Evolutionary conservation across 2,888 invertebrate species (phyloP).

Genomic region (Chymomyza caudatula): DNA sequence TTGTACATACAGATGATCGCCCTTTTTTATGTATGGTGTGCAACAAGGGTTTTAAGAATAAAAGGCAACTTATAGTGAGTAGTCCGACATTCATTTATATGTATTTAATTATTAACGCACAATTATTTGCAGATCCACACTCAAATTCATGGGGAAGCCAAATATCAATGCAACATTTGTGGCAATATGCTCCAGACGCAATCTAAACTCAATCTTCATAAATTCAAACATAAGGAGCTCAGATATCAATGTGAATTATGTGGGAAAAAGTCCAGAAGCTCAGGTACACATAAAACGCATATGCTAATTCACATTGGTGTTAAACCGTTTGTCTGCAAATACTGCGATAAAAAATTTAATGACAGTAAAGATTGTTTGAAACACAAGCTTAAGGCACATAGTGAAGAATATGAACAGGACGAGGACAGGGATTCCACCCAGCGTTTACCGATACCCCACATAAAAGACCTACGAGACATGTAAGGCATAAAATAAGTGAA

Average conservation of each 20-base stretch:
- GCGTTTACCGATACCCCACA: constrained; percentile 72
- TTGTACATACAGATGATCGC: constrained; percentile 78
- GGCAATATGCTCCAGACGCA: constrained; percentile 77
- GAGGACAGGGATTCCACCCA: constrained; percentile 61
- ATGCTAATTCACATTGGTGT: constrained; percentile 75
- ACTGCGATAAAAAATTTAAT: constrained; percentile 75
- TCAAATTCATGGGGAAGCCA: constrained; percentile 77
- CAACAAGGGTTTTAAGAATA: constrained; percentile 74
- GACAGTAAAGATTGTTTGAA: constrained; percentile 76
- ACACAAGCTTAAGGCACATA: constrained; percentile 76
- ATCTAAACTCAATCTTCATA: constrained; percentile 78
- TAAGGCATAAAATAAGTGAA: constrained; percentile 37
- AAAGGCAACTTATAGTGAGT: constrained; percentile 66
- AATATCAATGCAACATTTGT: constrained; percentile 77
- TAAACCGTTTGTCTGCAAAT: constrained; percentile 75
- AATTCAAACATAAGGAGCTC: constrained; percentile 74
- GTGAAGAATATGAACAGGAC: constrained; percentile 67
- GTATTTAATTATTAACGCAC: background rate
- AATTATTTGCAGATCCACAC: constrained; percentile 69
- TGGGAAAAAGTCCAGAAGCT: constrained; percentile 72
- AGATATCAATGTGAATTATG: constrained; percentile 75
- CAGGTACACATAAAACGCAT: constrained; percentile 76
- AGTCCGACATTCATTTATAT: too few species aligned
- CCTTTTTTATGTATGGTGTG: constrained; percentile 78
- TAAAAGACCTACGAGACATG: constrained; percentile 74